phyloP scores from a whole-genome alignment of 2,113 vertebrate genomes.

The Sebastes schlegelii region DNA sequence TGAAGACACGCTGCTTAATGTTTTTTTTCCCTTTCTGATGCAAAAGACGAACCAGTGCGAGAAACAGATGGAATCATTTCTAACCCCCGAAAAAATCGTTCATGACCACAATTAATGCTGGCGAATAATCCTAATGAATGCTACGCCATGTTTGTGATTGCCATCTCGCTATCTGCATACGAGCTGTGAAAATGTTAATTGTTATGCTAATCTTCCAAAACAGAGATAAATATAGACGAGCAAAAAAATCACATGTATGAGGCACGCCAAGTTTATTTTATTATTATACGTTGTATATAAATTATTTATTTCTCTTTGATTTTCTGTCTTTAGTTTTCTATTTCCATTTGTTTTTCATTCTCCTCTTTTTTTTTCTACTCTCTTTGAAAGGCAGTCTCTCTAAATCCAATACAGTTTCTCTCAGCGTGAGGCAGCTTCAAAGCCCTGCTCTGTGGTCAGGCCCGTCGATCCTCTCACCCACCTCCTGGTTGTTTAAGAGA shows the following conservation, averaged over 20 bases:
- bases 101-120: constrained; percentile 57
- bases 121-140: constrained; percentile 64
- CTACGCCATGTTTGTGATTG: constrained; percentile 42
- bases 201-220: constrained; percentile 59
- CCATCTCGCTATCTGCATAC: constrained; percentile 50
- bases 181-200: constrained; percentile 59
- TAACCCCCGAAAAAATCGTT: constrained; percentile 25
- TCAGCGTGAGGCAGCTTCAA: constrained; percentile 77
- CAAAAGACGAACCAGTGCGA: constrained; percentile 29
- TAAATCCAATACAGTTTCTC: constrained; percentile 75
- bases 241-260: constrained; percentile 13
- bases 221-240: constrained; percentile 38
- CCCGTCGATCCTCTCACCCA: constrained; percentile 69
- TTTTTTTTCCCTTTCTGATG: constrained; percentile 49
- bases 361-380: constrained; percentile 35
- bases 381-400: constrained; percentile 68
- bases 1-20: constrained; percentile 33
- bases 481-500: constrained; percentile 79
- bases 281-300: background rate
- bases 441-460: constrained; percentile 71
- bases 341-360: constrained; percentile 52
- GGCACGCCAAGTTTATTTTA: background rate
- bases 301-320: constrained; percentile 10
- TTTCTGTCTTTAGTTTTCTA: constrained; percentile 16
- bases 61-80: constrained; percentile 52